Evolutionary conservation across 2,113 vertebrate genomes (phyloP).

Genomic region (Pangasianodon hypophthalmus): DNA sequence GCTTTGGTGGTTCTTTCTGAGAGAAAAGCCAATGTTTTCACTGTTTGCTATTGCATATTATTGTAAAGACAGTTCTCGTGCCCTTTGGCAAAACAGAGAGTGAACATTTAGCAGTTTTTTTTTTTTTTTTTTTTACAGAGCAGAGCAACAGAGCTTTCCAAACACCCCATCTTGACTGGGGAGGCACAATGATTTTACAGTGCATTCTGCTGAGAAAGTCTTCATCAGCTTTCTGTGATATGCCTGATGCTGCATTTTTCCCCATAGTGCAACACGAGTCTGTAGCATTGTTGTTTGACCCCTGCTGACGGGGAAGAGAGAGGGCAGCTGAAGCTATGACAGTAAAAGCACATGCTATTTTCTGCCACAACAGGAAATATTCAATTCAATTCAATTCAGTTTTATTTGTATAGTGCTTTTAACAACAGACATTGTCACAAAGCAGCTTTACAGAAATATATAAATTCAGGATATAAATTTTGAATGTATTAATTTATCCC

Average conservation of each 20-base stretch:
- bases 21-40: not conserved
- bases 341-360: not conserved
- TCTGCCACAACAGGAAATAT: not conserved
- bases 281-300: not conserved
- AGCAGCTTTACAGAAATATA: no score
- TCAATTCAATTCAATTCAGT: no score
- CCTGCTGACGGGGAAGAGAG: not conserved
- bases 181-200: not conserved
- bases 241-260: not conserved
- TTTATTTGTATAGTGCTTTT: no score
- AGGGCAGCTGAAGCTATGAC: not conserved
- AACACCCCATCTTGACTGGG: not conserved
- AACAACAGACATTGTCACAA: no score
- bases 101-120: not conserved
- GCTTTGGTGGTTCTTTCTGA: slow-evolving; percentile 1
- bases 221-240: not conserved
- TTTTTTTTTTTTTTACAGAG: not conserved
- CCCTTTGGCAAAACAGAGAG: not conserved
- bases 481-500: no score
- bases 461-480: no score
- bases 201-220: not conserved
- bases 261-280: not conserved
- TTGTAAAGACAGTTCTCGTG: slow-evolving; percentile 24
- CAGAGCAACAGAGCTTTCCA: not conserved
- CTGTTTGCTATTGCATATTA: not conserved